Evolutionary conservation across 2,888 invertebrate species (phyloP), one percentile per base, ranked within the genome.

Genomic region (Matsumyia berberina): DNA sequence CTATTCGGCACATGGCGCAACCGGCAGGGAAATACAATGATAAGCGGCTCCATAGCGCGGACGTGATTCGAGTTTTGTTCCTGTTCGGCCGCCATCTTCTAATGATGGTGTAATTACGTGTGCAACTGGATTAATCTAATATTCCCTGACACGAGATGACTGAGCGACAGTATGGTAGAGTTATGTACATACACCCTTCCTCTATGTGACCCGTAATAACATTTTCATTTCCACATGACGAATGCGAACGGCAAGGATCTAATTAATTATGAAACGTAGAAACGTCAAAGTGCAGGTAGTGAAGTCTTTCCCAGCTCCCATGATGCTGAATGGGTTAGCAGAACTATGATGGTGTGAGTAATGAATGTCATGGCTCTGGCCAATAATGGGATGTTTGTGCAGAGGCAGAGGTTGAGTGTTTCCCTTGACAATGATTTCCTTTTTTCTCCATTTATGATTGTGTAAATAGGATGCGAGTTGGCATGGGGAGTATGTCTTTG

Each of bases 251-350:
- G 70, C 57, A 58, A 58, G 46, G 58, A 49, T 70, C 70, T 70
- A 55, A 70, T 78, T 69, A 78, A 70, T 78, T 70, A 78, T 78
- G 60, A 70, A 69, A 70, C 37, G 60, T 33, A 60, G 51, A 60
- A n/a, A 60, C 37, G 31, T 33, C 31, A 29, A 35, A 69, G 69
- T 37, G 42, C 51, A 69, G 24, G 42, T 42, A 35, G 33, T 31
- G 15, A 8, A 12, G 12, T 3, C 24, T 11, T 17, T 0, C 19
- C 33, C 53, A 51, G 33, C 55, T 35, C 12, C 9, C 15, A 42
- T 35, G 19, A 57, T 29, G 44, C 33, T 53, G 39, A 53, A 42
- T 66, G 37, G 24, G 51, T 31, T 53, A 42, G 29, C 39, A 42
- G 44, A 33, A 15, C 24, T 44, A n/a, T 39, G 51, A 31, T 53